phyloP scores from a whole-genome alignment of 1,140 invertebrate species.

The Hylaeus anthracinus region DNA sequence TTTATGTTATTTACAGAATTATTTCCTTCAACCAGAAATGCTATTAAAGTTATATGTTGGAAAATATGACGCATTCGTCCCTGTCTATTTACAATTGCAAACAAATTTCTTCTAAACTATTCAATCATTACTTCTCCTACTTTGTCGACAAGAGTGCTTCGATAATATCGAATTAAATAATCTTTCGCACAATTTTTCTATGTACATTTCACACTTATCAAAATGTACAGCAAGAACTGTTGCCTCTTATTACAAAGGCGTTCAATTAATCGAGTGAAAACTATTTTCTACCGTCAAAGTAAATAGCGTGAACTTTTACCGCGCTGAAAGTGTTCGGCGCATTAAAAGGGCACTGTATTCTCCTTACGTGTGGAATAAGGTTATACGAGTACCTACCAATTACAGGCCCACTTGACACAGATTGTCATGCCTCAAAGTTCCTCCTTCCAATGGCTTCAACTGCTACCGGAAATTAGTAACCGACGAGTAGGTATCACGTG shows the following conservation, averaged over 20 bases:
- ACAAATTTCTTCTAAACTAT: too few species aligned
- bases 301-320: neutral
- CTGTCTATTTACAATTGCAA: too few species aligned
- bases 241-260: neutral
- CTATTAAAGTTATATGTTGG: too few species aligned
- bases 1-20: too few species aligned
- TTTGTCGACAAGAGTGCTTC: too few species aligned
- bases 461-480: conserved; percentile 20
- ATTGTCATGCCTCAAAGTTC: conserved; percentile 28
- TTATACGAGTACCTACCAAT: conserved; percentile 41
- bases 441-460: conserved; percentile 12
- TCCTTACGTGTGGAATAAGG: conserved; percentile 32
- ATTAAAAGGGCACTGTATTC: conserved; percentile 38
- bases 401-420: conserved; percentile 45
- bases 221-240: neutral
- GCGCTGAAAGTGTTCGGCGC: neutral
- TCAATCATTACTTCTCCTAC: too few species aligned
- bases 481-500: neutral
- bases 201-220: too few species aligned
- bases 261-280: conserved; percentile 12
- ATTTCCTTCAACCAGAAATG: too few species aligned
- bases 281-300: conserved; percentile 3
- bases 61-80: too few species aligned
- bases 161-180: too few species aligned
- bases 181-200: too few species aligned